These are phyloP conservation scores for Lordiphosa andalusiaca DNA, from an alignment of 2,888 invertebrate genomes.

Conservation along the genomic window DNA sequence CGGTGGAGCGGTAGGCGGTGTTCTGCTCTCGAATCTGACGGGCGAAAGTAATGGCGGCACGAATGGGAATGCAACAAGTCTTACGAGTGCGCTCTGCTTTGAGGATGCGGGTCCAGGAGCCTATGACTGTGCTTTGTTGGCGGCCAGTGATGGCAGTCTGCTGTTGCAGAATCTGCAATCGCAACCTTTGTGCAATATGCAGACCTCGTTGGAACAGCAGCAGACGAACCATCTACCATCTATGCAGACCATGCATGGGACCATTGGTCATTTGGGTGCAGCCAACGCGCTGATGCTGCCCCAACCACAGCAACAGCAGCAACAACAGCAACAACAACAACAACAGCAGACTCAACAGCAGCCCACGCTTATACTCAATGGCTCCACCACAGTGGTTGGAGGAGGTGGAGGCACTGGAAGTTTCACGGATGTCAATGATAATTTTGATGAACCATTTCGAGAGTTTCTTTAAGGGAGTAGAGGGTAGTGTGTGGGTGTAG, in stretches of 20 bases:
- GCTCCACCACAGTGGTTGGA: conserved; percentile 36
- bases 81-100: conserved; percentile 50
- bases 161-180: conserved; percentile 72
- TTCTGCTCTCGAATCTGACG: conserved; percentile 46
- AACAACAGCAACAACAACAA: conserved; percentile 12
- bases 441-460: conserved; percentile 79
- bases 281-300: conserved; percentile 49
- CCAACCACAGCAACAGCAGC: conserved; percentile 49
- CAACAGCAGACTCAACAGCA: conserved; percentile 38
- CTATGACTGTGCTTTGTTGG: conserved; percentile 77
- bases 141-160: conserved; percentile 62
- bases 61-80: conserved; percentile 22
- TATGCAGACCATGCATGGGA: conserved; percentile 40
- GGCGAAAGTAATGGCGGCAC: conserved; percentile 37
- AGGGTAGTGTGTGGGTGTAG: neutral
- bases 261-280: conserved; percentile 47
- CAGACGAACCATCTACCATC: conserved; percentile 39
- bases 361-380: conserved; percentile 63
- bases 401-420: conserved; percentile 42
- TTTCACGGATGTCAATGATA: conserved; percentile 76
- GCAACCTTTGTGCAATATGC: conserved; percentile 65
- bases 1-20: conserved; percentile 63
- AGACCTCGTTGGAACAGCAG: conserved; percentile 55
- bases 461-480: conserved; percentile 75
- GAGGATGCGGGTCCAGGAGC: conserved; percentile 61